phyloP scores from a whole-genome alignment of 2,797 vertebrate genomes.

The Babyrousa celebensis region DNA sequence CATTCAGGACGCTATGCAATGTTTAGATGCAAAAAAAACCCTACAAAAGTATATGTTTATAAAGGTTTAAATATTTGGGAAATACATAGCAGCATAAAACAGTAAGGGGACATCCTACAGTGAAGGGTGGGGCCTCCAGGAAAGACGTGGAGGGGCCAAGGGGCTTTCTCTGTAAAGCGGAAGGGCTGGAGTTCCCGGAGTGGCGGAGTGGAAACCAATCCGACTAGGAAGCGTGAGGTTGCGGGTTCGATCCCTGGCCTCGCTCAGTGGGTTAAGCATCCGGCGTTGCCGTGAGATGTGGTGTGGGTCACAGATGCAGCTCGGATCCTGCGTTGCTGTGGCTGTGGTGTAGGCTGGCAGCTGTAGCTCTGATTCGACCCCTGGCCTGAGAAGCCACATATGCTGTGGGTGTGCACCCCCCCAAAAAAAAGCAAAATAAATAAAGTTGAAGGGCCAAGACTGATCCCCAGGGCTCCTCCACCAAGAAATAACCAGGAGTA shows the following conservation, averaged over 20 bases:
- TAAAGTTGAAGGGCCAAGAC: neutral
- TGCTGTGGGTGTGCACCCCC: no score
- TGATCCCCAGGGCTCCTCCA: neutral
- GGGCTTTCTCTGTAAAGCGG: neutral
- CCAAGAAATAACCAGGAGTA: neutral
- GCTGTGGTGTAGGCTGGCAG: no score
- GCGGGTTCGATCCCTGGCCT: no score
- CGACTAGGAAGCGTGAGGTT: no score
- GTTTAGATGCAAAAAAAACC: neutral
- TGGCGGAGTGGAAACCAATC: no score
- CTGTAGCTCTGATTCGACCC: no score
- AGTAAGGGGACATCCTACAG: neutral
- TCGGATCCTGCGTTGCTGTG: no score
- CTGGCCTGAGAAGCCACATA: no score
- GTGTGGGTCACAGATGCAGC: no score
- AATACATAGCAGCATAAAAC: neutral
- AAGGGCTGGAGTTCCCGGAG: neutral
- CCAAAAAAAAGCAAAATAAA: no score
- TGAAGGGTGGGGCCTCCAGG: neutral
- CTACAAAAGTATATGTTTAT: neutral
- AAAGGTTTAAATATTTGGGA: neutral
- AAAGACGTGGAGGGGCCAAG: neutral
- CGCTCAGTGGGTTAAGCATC: no score
- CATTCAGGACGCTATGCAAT: rapidly evolving
- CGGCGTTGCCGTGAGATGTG: no score